Base-by-base conservation (phyloP, 37 sponge, comb jelly and placozoan species). In the Lycopodina hypogea region DNA sequence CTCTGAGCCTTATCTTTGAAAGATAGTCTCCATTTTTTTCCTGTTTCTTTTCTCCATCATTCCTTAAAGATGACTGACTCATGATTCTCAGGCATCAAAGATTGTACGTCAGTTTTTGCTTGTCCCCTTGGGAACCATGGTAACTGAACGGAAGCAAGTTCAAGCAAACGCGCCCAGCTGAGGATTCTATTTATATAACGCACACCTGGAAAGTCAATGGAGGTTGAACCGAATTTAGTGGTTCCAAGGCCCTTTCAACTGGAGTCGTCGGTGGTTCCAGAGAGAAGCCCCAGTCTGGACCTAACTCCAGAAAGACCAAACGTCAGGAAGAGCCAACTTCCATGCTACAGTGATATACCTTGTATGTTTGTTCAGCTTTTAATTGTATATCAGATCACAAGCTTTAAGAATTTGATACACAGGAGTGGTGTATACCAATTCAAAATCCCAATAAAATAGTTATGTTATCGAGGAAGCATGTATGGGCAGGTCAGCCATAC, bases 11-110 rank as follows among this genome's bases (percentile, higher is more conserved):
- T 71, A 82, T 77, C 48, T 72, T 78, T 17, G 77, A 77, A 51
- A 88, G 42, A 57, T 88, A 88, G 3, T 81, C 83, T 39, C 82
- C 83, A 18, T 56, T 64, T 76, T 88, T 83, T 62, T 56, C 71
- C 42, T 88, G 83, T 42, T 71, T 42, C 61, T 59, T 9, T 45
- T 28, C 33, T 48, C 61, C 65, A 28, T 18, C 9, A n/a, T 70
- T 51, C 34, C 6, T 40, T 17, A 64, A 38, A 59, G 64, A 60
- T 35, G 45, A n/a, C 48, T 3, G 6, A 21, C 1, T 62, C 26
- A 12, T n/a, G 58, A 72, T 17, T n/a, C n/a, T n/a, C n/a, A n/a
- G n/a, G 33, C 36, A 24, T 39, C 38, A 21, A 29, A 22, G 33
- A 4, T 15, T 22, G 53, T 74, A 22, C 61, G 19, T 60, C 18